Conservation (phyloP, 2,113 vertebrate species). For the Mesitornis unicolor region DNA sequence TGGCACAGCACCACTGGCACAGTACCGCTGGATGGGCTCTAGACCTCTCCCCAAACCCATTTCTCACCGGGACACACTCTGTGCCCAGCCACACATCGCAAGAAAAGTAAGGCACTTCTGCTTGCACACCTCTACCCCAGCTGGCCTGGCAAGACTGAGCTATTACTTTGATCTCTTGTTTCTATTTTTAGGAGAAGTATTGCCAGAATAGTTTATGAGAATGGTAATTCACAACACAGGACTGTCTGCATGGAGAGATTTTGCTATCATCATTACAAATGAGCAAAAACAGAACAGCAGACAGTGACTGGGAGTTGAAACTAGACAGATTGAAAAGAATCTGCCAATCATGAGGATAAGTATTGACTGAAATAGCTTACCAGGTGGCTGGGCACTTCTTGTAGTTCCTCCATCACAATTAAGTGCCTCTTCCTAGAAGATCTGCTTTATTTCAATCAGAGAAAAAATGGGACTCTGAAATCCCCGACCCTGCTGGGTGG, state of each 20-base stretch:
- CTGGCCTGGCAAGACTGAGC: background rate
- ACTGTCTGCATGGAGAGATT: background rate
- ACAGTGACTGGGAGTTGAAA: background rate
- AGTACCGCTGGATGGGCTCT: background rate
- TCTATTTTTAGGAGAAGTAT: background rate
- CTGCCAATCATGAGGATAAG: background rate
- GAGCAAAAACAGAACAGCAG: background rate
- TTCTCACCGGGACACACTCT: background rate
- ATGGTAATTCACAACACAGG: background rate
- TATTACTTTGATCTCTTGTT: background rate
- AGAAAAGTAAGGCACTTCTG: background rate
- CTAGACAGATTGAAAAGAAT: background rate
- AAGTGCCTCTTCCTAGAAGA: background rate
- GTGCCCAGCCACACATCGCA: background rate
- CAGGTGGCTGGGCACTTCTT: background rate
- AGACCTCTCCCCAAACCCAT: background rate
- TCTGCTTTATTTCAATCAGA: background rate
- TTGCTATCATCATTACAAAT: background rate
- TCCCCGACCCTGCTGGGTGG: background rate
- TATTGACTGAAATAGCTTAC: background rate
- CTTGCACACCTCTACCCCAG: background rate
- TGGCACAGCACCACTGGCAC: background rate
- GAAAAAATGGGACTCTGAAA: background rate
- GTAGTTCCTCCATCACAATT: background rate
- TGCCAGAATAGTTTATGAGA: background rate